Evolutionary conservation across 2,797 vertebrate species (phyloP), one percentile per base, ranked within the genome.

Genomic region (Acanthiza pusilla): DNA sequence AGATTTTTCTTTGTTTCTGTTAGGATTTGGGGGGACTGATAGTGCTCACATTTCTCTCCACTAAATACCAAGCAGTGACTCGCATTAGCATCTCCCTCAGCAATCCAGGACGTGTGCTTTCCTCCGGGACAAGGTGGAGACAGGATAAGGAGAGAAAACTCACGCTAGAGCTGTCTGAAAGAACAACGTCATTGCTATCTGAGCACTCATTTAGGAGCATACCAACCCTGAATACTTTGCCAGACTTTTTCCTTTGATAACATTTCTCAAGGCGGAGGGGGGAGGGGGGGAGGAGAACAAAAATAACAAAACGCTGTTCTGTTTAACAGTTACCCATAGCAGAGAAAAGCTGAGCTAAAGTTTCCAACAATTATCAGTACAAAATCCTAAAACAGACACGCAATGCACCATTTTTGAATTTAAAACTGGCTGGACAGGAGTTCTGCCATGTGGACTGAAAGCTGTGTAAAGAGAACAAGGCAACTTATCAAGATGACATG

Each of bases 201-300:
- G 72, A 83, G 48, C 67, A 70, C 51, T 85, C 74, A 20, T 36
- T 78, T 18, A 60, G 75, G 50, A 53, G 48, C 50, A 66, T 51
- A 84, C 62, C 36, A 85, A 43, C 43, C 32, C 53, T 54, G 74
- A 90, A 67, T 23, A 57, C 70, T 86, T 90, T 94, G 83, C 76
- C 91, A 95, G 89, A 94, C 82, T 78, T 96, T 93, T 89, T 89
- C 65, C 87, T 95, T 94, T 95, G 89, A 93, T 96, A 93, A 89
- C 51, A 62, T 88, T 94, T 91, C 94, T 93, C 85, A 84, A 55
- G 40, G 40, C 13, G 76, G 47, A 36, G 25, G 38, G 38, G 38
- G 38, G 38, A 29, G 29, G 26, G 7, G 51, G 57, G 45, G 45
- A 50, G 43, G 65, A 92, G 73, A 85, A 85, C 83, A 95, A 94